A percentile compares a stretch with the other conserved stretches of the same genome.
Conservation (phyloP, 1,140 invertebrate species). For the Drosophila carrolli region DNA sequence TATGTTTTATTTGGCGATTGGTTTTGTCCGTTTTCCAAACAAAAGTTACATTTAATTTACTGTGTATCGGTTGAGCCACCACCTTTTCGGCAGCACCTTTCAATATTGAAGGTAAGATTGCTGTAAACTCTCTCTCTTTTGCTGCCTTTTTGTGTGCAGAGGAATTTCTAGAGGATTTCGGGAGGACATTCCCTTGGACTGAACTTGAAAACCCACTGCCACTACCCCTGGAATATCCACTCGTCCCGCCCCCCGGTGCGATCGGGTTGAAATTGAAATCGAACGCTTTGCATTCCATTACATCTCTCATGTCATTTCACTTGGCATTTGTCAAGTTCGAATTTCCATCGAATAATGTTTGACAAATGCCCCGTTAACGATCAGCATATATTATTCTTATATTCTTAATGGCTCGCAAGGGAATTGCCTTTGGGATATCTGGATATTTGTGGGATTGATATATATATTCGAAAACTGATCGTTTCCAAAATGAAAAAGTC, state of each 20-base stretch:
- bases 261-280: slow-evolving; percentile 40
- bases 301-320: slow-evolving; percentile 20
- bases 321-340: slow-evolving; percentile 51
- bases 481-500: not conserved
- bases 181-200: slow-evolving; percentile 11
- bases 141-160: not conserved
- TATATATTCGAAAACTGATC: slow-evolving; percentile 15
- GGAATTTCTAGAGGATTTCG: slow-evolving; percentile 4
- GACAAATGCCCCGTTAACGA: slow-evolving; percentile 41
- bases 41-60: not conserved
- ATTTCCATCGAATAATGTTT: slow-evolving; percentile 31
- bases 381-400: slow-evolving; percentile 34
- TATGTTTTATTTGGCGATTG: not conserved
- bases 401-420: slow-evolving; percentile 10
- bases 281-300: slow-evolving; percentile 16
- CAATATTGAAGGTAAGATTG: slow-evolving; percentile 34
- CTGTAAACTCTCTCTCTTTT: not conserved
- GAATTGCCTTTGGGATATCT: not conserved
- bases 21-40: not conserved
- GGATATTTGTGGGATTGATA: slow-evolving; percentile 4
- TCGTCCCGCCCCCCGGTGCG: slow-evolving; percentile 21
- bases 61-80: slow-evolving; percentile 16
- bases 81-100: slow-evolving; percentile 22
- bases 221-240: slow-evolving; percentile 3
- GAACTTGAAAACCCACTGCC: slow-evolving; percentile 6